Conservation (phyloP, 2,797 vertebrate species). For the Potorous gilbertii region DNA sequence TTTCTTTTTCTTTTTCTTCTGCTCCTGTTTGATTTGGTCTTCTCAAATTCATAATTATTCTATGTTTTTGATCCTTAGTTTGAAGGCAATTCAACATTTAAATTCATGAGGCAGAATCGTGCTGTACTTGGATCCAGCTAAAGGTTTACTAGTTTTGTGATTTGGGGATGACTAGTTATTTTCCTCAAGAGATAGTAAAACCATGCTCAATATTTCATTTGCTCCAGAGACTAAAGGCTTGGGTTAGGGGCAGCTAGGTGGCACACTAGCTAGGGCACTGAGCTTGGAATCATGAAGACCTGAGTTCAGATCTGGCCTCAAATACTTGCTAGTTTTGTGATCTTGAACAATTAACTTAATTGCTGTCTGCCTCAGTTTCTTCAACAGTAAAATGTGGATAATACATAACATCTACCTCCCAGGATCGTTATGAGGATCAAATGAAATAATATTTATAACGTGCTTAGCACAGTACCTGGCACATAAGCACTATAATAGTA, state of each 20-base stretch:
- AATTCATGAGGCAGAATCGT: background rate
- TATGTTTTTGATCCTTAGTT: background rate
- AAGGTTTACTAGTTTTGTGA: background rate
- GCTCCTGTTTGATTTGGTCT: background rate
- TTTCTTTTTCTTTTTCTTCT: background rate
- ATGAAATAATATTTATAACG: background rate
- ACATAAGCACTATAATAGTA: background rate
- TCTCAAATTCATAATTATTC: background rate
- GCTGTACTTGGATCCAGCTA: background rate
- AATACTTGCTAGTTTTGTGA: background rate
- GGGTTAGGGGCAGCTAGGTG: background rate
- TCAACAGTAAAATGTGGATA: background rate
- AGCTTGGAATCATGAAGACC: background rate
- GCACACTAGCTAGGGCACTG: background rate
- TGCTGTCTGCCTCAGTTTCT: background rate
- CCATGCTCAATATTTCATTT: background rate
- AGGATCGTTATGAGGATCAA: background rate
- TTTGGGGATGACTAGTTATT: background rate
- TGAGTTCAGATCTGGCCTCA: background rate
- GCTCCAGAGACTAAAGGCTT: background rate
- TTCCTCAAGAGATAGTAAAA: background rate
- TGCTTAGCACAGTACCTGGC: background rate
- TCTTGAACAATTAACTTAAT: background rate
- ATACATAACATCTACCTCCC: background rate
- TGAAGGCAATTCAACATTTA: background rate